Evolutionary conservation across 1,140 invertebrate species (phyloP), one percentile per base, ranked within the genome.

Genomic region (Leptonema lineaticorne): DNA sequence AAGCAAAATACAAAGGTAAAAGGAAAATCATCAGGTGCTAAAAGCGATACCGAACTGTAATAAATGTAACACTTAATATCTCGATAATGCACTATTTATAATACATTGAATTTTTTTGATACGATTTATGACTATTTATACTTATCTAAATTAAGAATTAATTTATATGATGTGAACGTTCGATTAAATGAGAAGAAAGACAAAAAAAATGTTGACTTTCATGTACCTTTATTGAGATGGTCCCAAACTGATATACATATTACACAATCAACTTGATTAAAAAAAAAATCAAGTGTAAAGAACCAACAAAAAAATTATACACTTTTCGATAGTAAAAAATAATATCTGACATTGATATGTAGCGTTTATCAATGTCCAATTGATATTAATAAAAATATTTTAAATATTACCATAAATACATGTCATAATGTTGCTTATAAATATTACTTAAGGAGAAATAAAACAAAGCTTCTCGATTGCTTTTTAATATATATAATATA

Each of bases 11-110:
- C 18, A 22, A 74, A 72, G 60, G 37, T 45, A 6, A 67, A 68
- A 11, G 58, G 46, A 16, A 79, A 78, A 56, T 71, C 75, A 20
- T 71, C 72, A 0, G 77, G 78, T 14, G 75, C 79, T n/a, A 81
- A 76, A 68, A 83, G 81, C 48, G 81, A 83, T 59, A 81, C 80
- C 0, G 80, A 83, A 74, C 69, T 80, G 18, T 78, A 75, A 75
- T n/a, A n/a, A n/a, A n/a, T n/a, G n/a, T n/a, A n/a, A n/a, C n/a
- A n/a, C n/a, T n/a, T n/a, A n/a, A n/a, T n/a, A n/a, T n/a, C n/a
- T n/a, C n/a, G n/a, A n/a, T n/a, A n/a, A n/a, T n/a, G n/a, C n/a
- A n/a, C n/a, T n/a, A n/a, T n/a, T n/a, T n/a, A n/a, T n/a, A n/a
- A n/a, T n/a, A n/a, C n/a, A n/a, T n/a, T n/a, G n/a, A n/a, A n/a